These are phyloP conservation scores for Odontomyia ornata DNA, from an alignment of 2,888 invertebrate genomes.

Conservation along the genomic window DNA sequence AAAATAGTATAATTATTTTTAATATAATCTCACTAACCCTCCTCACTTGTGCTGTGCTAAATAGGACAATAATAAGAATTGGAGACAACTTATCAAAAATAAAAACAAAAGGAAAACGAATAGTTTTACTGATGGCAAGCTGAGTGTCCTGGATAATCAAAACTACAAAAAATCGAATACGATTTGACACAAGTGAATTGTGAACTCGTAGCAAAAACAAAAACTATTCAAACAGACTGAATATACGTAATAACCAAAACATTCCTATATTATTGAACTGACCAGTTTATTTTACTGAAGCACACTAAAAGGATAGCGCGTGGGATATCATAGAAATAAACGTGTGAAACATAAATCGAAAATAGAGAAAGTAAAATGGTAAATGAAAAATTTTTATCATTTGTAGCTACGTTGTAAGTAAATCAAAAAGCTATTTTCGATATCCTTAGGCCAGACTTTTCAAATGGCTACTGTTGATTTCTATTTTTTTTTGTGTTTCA, in stretches of 20 bases:
- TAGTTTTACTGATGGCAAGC: not conserved
- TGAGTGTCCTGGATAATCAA: not conserved
- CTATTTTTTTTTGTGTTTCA: conserved; percentile 23
- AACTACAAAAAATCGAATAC: not conserved
- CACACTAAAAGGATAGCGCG: not conserved
- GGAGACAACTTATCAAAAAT: conserved; percentile 31
- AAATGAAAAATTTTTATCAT: conserved; percentile 32
- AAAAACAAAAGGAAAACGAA: conserved; percentile 35
- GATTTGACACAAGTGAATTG: conserved; percentile 14
- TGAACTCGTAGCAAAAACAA: not conserved
- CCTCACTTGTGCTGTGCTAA: conserved; percentile 44
- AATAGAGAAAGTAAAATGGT: conserved; percentile 42
- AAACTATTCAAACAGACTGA: conserved; percentile 4
- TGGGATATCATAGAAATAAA: not conserved
- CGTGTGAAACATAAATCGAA: conserved; percentile 30
- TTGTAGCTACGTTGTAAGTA: conserved; percentile 41
- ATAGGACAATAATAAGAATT: conserved; percentile 44
- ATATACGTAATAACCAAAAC: not conserved
- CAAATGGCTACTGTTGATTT: conserved; percentile 21
- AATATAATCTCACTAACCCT: conserved; percentile 19
- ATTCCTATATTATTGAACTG: not conserved
- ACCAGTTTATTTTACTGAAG: too few species aligned
- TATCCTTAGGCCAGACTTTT: conserved; percentile 29
- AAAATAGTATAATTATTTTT: not conserved
- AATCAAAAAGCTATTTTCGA: conserved; percentile 25